Percentiles rank a stretch among this genome's conserved stretches.
Evolutionary conservation across 2,888 invertebrate genomes (phyloP).

Genomic region (Leptopilina syphax): DNA sequence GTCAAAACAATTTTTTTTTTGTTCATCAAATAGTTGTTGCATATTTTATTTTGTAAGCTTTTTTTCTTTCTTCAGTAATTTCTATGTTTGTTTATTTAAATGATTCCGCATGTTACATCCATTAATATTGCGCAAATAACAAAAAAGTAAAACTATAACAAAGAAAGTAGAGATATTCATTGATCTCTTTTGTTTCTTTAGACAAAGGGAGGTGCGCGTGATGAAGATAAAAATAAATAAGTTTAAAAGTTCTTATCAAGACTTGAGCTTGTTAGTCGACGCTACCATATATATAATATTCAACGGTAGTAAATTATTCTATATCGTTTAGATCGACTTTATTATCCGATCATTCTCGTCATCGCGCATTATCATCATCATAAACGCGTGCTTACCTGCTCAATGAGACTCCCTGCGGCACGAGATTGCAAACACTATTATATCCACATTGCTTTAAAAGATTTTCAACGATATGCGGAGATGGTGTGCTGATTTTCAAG

Average conservation of each 20-base stretch:
- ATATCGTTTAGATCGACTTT: slow-evolving; percentile 58
- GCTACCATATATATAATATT: slow-evolving; percentile 25
- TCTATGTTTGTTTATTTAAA: no score
- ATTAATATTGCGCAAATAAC: no score
- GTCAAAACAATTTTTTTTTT: no score
- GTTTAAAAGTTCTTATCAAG: slow-evolving; percentile 10
- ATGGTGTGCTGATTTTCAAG: slow-evolving; percentile 15
- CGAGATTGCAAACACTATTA: slow-evolving; percentile 43
- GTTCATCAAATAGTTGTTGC: no score
- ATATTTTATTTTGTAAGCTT: no score
- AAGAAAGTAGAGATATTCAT: neutral
- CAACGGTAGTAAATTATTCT: slow-evolving; percentile 61
- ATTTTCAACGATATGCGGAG: slow-evolving; percentile 15
- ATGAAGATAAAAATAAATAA: neutral
- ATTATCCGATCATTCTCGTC: slow-evolving; percentile 60
- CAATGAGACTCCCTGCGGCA: slow-evolving; percentile 48
- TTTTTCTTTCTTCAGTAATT: no score
- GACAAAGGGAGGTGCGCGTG: slow-evolving; percentile 1
- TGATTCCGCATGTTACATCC: no score
- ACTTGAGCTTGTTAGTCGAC: slow-evolving; percentile 2
- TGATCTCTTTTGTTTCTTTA: neutral
- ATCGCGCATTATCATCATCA: slow-evolving; percentile 54
- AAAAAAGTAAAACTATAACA: no score
- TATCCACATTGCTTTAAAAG: slow-evolving; percentile 17
- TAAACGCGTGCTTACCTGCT: slow-evolving; percentile 57